Conservation (phyloP, 2,888 invertebrate genomes). For the Sinotaia quadrata region DNA sequence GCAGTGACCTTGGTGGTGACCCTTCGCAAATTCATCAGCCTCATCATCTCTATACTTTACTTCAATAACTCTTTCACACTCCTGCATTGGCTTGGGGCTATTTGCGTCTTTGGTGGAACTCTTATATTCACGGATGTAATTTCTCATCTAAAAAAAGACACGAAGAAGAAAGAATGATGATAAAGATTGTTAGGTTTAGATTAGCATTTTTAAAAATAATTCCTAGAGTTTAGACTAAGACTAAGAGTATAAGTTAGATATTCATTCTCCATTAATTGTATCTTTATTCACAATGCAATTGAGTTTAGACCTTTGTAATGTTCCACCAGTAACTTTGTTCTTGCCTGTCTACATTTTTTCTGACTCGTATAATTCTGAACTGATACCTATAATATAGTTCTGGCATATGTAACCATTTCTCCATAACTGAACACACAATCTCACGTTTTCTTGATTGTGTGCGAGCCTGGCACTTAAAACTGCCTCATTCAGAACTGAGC, state of each 20-base stretch:
- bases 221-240: not conserved
- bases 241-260: not conserved
- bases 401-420: too few species aligned
- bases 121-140: slow-evolving; percentile 83
- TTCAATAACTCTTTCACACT: slow-evolving; percentile 94
- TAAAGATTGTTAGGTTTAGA: too few species aligned
- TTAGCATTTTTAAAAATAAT: not conserved
- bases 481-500: too few species aligned
- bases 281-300: too few species aligned
- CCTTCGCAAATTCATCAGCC: slow-evolving; percentile 92
- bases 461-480: too few species aligned
- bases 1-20: slow-evolving; percentile 97
- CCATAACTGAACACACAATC: too few species aligned
- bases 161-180: slow-evolving; percentile 17
- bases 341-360: too few species aligned
- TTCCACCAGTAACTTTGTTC: too few species aligned
- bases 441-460: too few species aligned
- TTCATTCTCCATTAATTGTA: not conserved
- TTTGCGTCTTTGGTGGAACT: slow-evolving; percentile 92
- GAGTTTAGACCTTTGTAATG: too few species aligned
- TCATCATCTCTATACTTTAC: slow-evolving; percentile 95
- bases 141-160: slow-evolving; percentile 9
- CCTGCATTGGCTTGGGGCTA: slow-evolving; percentile 92
- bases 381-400: too few species aligned
- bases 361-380: too few species aligned